A percentile compares a stretch with the other conserved stretches of the same genome.
phyloP scores from a whole-genome alignment of 2,888 invertebrate genomes.

The Agonopterix subpropinquella region DNA sequence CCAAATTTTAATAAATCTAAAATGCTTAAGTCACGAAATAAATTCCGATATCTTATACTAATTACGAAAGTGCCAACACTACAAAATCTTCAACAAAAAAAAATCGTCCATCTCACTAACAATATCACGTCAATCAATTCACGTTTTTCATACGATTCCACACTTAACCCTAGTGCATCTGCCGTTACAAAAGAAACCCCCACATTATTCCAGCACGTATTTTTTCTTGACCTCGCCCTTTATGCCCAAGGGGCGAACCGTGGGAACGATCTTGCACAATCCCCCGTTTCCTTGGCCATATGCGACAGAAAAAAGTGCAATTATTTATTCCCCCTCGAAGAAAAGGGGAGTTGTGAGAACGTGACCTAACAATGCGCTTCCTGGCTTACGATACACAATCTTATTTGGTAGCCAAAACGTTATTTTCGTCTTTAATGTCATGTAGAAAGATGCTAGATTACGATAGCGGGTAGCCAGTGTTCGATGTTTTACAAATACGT shows the following conservation, averaged over 20 bases:
- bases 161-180: slow-evolving; percentile 72
- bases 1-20: too few species aligned
- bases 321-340: slow-evolving; percentile 74
- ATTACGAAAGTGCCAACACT: slow-evolving; percentile 5
- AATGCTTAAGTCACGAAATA: too few species aligned
- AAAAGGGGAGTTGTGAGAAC: slow-evolving; percentile 75
- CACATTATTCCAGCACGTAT: slow-evolving; percentile 67
- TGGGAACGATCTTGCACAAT: slow-evolving; percentile 72
- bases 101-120: slow-evolving; percentile 18
- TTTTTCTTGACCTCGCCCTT: slow-evolving; percentile 74
- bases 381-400: slow-evolving; percentile 70
- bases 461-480: slow-evolving; percentile 33
- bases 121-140: slow-evolving; percentile 54
- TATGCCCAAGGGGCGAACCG: slow-evolving; percentile 68
- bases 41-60: not conserved
- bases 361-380: slow-evolving; percentile 75
- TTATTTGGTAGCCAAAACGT: slow-evolving; percentile 32
- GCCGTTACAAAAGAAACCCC: slow-evolving; percentile 64
- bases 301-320: slow-evolving; percentile 76
- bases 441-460: slow-evolving; percentile 40
- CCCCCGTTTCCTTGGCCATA: slow-evolving; percentile 72
- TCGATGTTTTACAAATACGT: slow-evolving; percentile 51
- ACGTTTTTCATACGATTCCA: slow-evolving; percentile 53
- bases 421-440: slow-evolving; percentile 47
- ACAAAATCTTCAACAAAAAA: not conserved